Evolutionary conservation across 1,140 invertebrate species (phyloP), one percentile per base, ranked within the genome.

Genomic region (Mya arenaria): DNA sequence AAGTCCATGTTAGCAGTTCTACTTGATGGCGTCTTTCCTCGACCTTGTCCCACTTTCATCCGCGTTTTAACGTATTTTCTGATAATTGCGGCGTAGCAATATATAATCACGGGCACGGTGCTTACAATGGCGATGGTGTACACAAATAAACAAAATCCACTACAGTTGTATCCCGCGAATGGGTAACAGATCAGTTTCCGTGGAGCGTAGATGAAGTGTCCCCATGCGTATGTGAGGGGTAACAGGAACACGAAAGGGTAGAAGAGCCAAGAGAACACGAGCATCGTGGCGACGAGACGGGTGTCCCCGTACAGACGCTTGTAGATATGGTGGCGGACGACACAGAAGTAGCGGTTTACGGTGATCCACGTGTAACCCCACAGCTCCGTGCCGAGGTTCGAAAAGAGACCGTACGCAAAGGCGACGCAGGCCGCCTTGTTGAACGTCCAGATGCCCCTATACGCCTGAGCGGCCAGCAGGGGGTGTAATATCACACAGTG

Each of bases 71-170:
- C 58, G n/a, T 80, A 80, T 62, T 60, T 71, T 15, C 48, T 25
- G 36, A 80, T 69, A 6, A 80, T 80, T n/a, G 48, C 15, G 13
- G 41, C 25, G 28, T 80, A 80, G 48, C 77, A 80, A 37, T 28
- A 80, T 8, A 80, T 23, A 19, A 80, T 71, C 6, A 60, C 39
- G 28, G 77, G 77, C 4, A 65, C 65, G 17, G 77, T 80, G 32
- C 55, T 80, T 41, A 34, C 13, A 41, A 80, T 30, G 17, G 77
- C 77, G 30, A 71, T 69, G 8, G 44, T 39, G 36, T 69, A 80
- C 13, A 71, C 58, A 15, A 80, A 80, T 23, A 80, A 60, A 80
- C 77, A 80, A 62, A 80, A 80, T 19, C 77, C 77, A 32, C 34
- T 68, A 48, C 77, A 80, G 17, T 80, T 56, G 48, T 69, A 80